phyloP scores from a whole-genome alignment of 2,797 vertebrate genomes.

The Potorous gilbertii region DNA sequence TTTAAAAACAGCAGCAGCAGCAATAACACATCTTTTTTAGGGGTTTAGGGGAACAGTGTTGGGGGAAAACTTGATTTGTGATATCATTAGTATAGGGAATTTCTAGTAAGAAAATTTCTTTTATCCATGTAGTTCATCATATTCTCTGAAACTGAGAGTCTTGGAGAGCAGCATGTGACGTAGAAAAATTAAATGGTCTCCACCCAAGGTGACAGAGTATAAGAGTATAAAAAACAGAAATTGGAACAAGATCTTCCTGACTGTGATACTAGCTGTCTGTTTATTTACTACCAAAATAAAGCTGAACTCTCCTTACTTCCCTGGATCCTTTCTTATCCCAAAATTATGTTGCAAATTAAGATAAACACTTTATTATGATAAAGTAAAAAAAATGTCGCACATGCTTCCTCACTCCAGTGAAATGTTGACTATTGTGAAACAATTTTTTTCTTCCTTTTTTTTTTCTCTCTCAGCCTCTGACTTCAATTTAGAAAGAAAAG shows the following conservation, averaged over 20 bases:
- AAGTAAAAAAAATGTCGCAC: no score
- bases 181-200: not conserved
- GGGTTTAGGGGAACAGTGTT: no score
- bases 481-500: not conserved
- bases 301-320: not conserved
- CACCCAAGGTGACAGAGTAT: not conserved
- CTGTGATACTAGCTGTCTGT: not conserved
- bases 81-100: not conserved
- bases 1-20: not conserved
- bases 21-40: not conserved
- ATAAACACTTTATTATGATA: not conserved
- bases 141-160: not conserved
- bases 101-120: not conserved
- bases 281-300: not conserved
- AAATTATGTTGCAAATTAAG: not conserved
- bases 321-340: not conserved
- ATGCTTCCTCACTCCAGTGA: not conserved
- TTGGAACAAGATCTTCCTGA: not conserved
- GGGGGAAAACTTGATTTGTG: not conserved
- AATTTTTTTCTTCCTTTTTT: not conserved
- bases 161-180: not conserved
- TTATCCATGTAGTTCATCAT: not conserved
- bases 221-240: not conserved
- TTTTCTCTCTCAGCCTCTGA: not conserved
- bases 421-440: conserved; percentile 27